Base-by-base conservation (phyloP, 2,113 vertebrate genomes). In the Microcebus murinus region DNA sequence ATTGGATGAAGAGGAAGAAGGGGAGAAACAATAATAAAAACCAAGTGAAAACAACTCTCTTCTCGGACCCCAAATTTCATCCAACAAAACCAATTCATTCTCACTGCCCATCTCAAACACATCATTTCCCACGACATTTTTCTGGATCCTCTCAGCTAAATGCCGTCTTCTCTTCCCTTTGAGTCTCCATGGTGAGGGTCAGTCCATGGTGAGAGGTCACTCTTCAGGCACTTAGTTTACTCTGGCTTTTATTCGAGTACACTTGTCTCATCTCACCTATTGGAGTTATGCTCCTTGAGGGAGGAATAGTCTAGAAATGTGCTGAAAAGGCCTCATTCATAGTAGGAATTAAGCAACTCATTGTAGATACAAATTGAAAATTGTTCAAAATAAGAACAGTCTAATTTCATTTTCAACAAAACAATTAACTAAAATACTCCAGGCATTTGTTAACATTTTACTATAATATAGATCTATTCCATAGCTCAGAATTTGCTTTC, bases 371-470 rank as follows among this genome's bases (percentile, higher is more conserved):
- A 8, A 63, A 91, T 25, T 70, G 25, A 81, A 93, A 91, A 85
- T 82, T 86, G 52, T 94, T 63, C 91, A 95, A 92, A 94, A 77
- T 84, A 92, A 23, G 2, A 17, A 63, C 39, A 31, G 14, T 42
- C 61, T 92, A n/a, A 14, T 74, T 93, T 76, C 39, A 14, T 90
- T 76, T 85, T 74, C 45, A 90, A 71, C 3, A 57, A 74, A 87
- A 94, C 63, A 88, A 67, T 79, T 55, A 34, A 76, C n/a, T 65
- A 59, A 80, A 87, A 90, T 67, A 67, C 88, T 74, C 55, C 63
- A 42, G 17, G 42, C 34, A 42, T 85, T 27, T 5, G 4, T 45
- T 96, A 85, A 73, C n/a, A 55, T 73, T 81, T 94, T 34, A 84
- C 73, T n/a, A 21, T 36, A 31, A 7, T 83, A 31, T n/a, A 67